These are phyloP conservation scores for Machimus atricapillus DNA, from an alignment of 2,888 invertebrate species.

Conservation along the genomic window DNA sequence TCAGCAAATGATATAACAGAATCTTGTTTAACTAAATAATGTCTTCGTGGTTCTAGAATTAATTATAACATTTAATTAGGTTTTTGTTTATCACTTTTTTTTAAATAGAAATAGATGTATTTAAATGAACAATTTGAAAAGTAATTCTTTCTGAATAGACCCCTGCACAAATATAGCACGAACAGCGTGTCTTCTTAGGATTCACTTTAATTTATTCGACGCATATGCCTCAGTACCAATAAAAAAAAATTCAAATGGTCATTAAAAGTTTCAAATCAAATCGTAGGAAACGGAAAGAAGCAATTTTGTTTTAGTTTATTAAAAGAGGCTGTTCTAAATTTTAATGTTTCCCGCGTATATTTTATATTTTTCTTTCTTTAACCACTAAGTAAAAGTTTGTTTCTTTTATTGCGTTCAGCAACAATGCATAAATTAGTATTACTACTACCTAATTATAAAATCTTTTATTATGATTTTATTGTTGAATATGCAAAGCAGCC, in stretches of 20 bases:
- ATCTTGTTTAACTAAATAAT: slow-evolving; percentile 62
- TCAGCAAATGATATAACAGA: slow-evolving; percentile 63
- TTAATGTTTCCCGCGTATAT: neutral
- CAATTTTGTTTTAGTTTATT: neutral
- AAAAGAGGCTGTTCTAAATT: neutral
- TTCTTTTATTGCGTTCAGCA: too few relatives aligned
- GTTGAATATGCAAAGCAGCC: neutral
- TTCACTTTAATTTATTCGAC: too few relatives aligned
- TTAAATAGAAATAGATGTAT: neutral
- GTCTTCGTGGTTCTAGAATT: slow-evolving; percentile 56
- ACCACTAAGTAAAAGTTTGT: too few relatives aligned
- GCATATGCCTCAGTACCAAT: too few relatives aligned
- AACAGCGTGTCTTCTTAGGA: too few relatives aligned
- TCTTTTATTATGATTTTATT: neutral
- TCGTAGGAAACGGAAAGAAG: neutral
- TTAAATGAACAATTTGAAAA: neutral
- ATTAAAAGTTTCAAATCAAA: too few relatives aligned
- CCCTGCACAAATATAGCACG: too few relatives aligned
- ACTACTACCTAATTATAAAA: neutral
- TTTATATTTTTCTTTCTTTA: too few relatives aligned
- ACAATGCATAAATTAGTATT: too few relatives aligned
- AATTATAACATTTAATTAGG: neutral
- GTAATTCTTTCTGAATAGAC: neutral
- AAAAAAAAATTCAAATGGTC: too few relatives aligned
- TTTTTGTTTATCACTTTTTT: neutral